A percentile compares a stretch with the other conserved stretches of the same genome.
These are phyloP conservation scores for Caenorhabditis uteleia DNA, from an alignment of 2,888 invertebrate species.

Conservation along the genomic window DNA sequence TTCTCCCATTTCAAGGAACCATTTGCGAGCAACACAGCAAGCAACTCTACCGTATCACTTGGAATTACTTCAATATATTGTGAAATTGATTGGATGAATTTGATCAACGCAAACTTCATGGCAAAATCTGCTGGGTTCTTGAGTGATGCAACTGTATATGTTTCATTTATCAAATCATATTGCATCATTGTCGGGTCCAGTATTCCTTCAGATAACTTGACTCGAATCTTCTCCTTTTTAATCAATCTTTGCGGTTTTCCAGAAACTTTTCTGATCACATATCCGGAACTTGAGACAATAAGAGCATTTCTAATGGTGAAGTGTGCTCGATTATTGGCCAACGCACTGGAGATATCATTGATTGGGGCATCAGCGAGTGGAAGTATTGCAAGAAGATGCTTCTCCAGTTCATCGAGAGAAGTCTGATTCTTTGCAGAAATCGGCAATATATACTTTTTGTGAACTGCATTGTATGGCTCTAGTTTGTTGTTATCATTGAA, in stretches of 20 bases:
- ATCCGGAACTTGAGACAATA: conserved; percentile 23
- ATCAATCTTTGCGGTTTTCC: conserved; percentile 32
- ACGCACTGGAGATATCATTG: conserved; percentile 21
- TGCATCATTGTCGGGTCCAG: conserved; percentile 15
- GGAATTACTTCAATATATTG: conserved; percentile 26
- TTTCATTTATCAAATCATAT: conserved; percentile 26
- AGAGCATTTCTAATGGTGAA: conserved; percentile 28
- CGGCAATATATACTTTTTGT: conserved; percentile 44
- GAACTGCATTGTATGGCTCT: conserved; percentile 24
- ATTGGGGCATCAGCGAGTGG: conserved; percentile 24
- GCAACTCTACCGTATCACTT: conserved; percentile 10
- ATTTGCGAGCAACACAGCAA: conserved; percentile 15
- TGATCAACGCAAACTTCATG: conserved; percentile 30
- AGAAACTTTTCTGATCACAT: conserved; percentile 4
- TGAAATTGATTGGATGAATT: conserved; percentile 25
- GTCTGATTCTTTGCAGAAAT: conserved; percentile 55
- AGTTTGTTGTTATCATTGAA: conserved; percentile 34
- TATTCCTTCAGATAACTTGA: conserved; percentile 5
- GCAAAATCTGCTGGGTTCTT: conserved; percentile 23
- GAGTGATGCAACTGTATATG: conserved; percentile 17
- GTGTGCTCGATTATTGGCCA: conserved; percentile 28
- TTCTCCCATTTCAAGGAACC: conserved; percentile 27
- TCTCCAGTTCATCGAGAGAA: conserved; percentile 43
- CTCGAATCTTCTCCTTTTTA: conserved; percentile 19
- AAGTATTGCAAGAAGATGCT: conserved; percentile 19